Percentiles rank a stretch among this genome's conserved stretches.
These are phyloP conservation scores for Mycteria americana DNA, from an alignment of 2,797 vertebrate species.

Conservation along the genomic window DNA sequence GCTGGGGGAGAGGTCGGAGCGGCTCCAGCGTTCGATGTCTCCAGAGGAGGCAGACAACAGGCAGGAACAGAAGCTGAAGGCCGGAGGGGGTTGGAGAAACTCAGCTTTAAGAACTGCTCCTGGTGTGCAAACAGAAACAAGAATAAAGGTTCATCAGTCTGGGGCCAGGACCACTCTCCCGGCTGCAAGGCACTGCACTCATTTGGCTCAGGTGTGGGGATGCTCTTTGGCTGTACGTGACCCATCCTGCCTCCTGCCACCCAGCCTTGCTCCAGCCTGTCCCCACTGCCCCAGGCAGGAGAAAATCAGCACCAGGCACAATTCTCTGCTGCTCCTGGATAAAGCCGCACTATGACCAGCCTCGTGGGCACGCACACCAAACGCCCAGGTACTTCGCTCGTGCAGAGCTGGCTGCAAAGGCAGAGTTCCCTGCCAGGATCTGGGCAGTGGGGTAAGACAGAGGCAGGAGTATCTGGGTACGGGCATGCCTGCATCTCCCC, in stretches of 20 bases:
- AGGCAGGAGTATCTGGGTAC: neutral
- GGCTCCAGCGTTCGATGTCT: accelerated
- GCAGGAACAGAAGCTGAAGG: neutral
- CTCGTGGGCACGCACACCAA: neutral
- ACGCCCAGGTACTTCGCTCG: neutral
- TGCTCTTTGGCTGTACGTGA: neutral
- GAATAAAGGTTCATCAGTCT: neutral
- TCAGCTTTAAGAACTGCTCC: neutral
- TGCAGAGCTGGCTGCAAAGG: neutral
- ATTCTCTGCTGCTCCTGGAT: neutral
- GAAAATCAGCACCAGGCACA: neutral
- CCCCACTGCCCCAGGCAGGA: neutral
- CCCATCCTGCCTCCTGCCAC: neutral
- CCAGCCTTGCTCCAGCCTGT: neutral
- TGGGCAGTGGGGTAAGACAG: neutral
- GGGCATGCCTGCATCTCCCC: neutral
- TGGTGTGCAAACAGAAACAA: neutral
- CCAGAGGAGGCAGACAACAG: neutral
- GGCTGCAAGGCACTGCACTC: neutral
- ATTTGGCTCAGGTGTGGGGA: neutral
- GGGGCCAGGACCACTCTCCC: neutral
- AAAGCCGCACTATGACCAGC: neutral
- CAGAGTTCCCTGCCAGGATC: neutral
- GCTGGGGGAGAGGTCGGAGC: accelerated
- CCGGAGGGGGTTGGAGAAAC: neutral